phyloP scores from a whole-genome alignment of 2,888 invertebrate species.

The Caenorhabditis afra region DNA sequence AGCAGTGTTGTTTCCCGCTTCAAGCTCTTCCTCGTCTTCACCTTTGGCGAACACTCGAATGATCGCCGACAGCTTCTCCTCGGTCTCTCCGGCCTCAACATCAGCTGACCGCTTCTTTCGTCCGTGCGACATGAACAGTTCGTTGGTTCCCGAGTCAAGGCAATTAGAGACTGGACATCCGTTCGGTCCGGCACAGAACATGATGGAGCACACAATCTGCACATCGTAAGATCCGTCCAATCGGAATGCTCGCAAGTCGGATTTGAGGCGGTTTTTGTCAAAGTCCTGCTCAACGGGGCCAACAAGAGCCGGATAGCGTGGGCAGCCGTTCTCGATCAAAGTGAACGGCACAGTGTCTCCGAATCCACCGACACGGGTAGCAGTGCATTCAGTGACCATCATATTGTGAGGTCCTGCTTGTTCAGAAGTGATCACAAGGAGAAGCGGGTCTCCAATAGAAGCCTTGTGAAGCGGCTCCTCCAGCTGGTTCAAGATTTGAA shows the following conservation, averaged over 20 bases:
- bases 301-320: slow-evolving; percentile 80
- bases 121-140: slow-evolving; percentile 80
- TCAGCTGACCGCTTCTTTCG: slow-evolving; percentile 77
- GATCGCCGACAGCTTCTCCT: slow-evolving; percentile 80
- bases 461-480: slow-evolving; percentile 78
- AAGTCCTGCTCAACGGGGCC: slow-evolving; percentile 81
- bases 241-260: slow-evolving; percentile 80
- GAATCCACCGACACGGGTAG: slow-evolving; percentile 79
- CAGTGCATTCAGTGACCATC: slow-evolving; percentile 81
- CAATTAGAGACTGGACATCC: slow-evolving; percentile 81
- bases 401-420: slow-evolving; percentile 81
- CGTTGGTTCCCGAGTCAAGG: slow-evolving; percentile 80
- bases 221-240: slow-evolving; percentile 81
- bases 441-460: slow-evolving; percentile 79
- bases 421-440: slow-evolving; percentile 77
- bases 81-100: slow-evolving; percentile 67
- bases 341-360: slow-evolving; percentile 80
- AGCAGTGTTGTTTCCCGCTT: slow-evolving; percentile 50
- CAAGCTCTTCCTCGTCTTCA: slow-evolving; percentile 75
- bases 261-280: slow-evolving; percentile 79
- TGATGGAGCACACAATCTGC: slow-evolving; percentile 80
- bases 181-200: slow-evolving; percentile 81
- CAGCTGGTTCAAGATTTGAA: slow-evolving; percentile 78
- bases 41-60: slow-evolving; percentile 80
- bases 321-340: slow-evolving; percentile 80